Conservation (phyloP, 2,113 vertebrate genomes). For the Atherinomorus stipes region DNA sequence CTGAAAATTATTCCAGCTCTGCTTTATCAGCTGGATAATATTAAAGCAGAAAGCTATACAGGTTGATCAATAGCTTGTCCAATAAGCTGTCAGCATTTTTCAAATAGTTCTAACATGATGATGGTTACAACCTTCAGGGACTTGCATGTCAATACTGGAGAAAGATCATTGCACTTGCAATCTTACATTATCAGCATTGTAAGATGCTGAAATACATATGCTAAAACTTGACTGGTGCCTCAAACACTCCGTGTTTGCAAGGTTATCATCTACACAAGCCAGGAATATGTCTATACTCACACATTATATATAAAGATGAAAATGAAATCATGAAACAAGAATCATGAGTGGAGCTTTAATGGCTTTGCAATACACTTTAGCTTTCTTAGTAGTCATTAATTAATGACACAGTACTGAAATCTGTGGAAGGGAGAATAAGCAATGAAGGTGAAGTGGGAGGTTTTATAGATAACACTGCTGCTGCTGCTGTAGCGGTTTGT, state of each 20-base stretch:
- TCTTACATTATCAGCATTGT: slow-evolving; percentile 68
- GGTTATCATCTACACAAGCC: slow-evolving; percentile 4
- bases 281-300: slow-evolving; percentile 21
- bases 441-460: slow-evolving; percentile 29
- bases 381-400: slow-evolving; percentile 35
- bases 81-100: slow-evolving; percentile 82
- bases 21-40: slow-evolving; percentile 73
- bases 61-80: slow-evolving; percentile 79
- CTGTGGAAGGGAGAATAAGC: slow-evolving; percentile 40
- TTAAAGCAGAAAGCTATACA: slow-evolving; percentile 69
- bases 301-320: slow-evolving; percentile 22
- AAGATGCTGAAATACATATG: slow-evolving; percentile 36
- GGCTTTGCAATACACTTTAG: slow-evolving; percentile 6
- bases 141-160: slow-evolving; percentile 66
- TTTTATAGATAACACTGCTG: slow-evolving; percentile 7
- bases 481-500: slow-evolving; percentile 15
- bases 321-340: slow-evolving; percentile 38
- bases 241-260: slow-evolving; percentile 28
- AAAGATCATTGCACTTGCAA: slow-evolving; percentile 55
- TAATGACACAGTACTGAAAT: slow-evolving; percentile 19
- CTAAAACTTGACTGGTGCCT: slow-evolving; percentile 16
- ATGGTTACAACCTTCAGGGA: slow-evolving; percentile 77
- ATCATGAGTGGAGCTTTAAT: slow-evolving; percentile 28
- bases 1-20: slow-evolving; percentile 59
- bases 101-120: slow-evolving; percentile 79